Conservation (phyloP, 2,113 vertebrate genomes). For the Gymnobelideus leadbeateri region DNA sequence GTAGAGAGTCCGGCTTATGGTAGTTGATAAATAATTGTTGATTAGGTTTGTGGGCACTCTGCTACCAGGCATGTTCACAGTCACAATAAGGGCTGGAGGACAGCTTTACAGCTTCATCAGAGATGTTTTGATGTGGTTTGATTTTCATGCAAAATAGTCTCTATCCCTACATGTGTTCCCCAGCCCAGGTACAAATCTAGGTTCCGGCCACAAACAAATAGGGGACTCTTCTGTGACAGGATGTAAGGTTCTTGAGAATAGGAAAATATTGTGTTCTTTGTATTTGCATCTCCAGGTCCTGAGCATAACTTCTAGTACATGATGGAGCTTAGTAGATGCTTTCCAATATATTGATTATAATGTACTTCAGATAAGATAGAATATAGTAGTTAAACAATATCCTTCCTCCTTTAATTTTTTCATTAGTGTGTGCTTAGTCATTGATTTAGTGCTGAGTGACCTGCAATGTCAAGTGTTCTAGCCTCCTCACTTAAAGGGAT, state of each 20-base stretch:
- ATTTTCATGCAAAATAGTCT: slow-evolving; percentile 11
- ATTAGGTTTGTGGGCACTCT: neutral
- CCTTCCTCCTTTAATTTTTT: slow-evolving; percentile 48
- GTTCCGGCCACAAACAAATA: neutral
- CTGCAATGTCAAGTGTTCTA: neutral
- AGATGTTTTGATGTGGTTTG: slow-evolving; percentile 26
- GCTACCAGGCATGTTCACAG: neutral
- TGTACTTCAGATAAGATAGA: neutral
- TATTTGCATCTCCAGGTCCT: neutral
- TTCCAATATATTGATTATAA: neutral
- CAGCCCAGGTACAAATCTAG: neutral
- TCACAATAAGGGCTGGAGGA: neutral
- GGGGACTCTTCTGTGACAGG: neutral
- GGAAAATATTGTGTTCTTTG: neutral
- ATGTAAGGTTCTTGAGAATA: neutral
- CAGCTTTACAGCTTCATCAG: neutral
- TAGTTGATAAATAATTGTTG: neutral
- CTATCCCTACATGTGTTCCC: neutral
- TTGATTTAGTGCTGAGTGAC: neutral
- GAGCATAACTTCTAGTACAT: neutral
- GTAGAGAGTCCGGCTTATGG: neutral
- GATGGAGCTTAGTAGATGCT: neutral
- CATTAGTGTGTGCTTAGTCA: neutral
- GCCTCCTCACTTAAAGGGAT: neutral
- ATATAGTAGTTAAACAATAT: neutral